Evolutionary conservation across 2,113 vertebrate genomes (phyloP).

Genomic region (Cynopterus brachyotis): DNA sequence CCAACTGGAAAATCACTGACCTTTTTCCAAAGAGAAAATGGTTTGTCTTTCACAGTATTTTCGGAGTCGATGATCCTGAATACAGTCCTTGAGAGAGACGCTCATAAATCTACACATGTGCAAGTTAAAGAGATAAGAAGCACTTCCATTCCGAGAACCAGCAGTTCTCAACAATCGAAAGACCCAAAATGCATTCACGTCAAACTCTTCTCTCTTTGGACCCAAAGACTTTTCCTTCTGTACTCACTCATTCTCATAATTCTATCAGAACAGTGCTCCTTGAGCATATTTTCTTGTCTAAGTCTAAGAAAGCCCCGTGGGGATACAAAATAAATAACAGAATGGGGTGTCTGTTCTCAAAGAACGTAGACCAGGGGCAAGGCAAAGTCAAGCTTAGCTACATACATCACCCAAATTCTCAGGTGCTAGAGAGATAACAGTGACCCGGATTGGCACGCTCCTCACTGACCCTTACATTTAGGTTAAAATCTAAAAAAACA

Average conservation of each 20-base stretch:
- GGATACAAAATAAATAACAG: not conserved
- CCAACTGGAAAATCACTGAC: conserved; percentile 30
- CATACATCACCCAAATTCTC: not conserved
- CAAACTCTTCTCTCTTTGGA: not conserved
- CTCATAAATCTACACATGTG: not conserved
- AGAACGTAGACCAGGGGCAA: not conserved
- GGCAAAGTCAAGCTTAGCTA: not conserved
- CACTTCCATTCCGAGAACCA: not conserved
- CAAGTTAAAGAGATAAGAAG: conserved; percentile 8
- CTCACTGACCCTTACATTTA: not conserved
- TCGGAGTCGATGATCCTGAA: conserved; percentile 42
- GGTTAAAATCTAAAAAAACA: not conserved
- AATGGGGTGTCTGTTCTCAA: not conserved
- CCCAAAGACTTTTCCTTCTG: not conserved
- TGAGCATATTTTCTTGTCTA: not conserved
- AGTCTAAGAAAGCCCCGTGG: not conserved
- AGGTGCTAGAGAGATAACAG: not conserved
- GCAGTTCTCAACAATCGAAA: not conserved
- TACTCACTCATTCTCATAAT: not conserved
- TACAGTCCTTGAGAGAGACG: not conserved
- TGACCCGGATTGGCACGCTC: not conserved
- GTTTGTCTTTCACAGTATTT: not conserved
- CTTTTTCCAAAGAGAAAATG: conserved; percentile 43
- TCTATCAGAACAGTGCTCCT: not conserved
- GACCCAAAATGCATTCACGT: not conserved